Evolutionary conservation across 2,797 vertebrate species (phyloP).

Genomic region (Podargus strigoides): DNA sequence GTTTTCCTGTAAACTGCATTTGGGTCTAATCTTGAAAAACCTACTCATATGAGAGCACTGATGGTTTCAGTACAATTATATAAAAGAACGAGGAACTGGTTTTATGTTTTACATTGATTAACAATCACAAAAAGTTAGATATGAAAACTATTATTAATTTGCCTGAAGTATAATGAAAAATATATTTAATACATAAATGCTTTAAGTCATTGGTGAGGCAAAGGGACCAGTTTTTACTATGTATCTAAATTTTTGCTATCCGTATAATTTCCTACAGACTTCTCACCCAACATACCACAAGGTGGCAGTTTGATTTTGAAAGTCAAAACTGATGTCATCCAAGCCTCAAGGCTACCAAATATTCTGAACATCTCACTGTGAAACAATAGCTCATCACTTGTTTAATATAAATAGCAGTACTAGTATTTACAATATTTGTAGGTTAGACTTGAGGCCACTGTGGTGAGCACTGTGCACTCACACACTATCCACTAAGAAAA

Average conservation of each 20-base stretch:
- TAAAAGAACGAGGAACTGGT: neutral
- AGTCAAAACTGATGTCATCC: neutral
- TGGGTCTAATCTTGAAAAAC: neutral
- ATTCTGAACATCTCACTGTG: neutral
- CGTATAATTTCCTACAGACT: neutral
- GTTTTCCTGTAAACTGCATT: neutral
- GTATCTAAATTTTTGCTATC: neutral
- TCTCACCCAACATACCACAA: neutral
- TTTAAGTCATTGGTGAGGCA: neutral
- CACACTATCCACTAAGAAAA: neutral
- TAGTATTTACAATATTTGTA: neutral
- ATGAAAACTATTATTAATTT: neutral
- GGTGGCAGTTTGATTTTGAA: constrained; percentile 50
- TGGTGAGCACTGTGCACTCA: neutral
- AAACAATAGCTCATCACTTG: neutral
- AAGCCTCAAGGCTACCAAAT: neutral
- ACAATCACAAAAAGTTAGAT: neutral
- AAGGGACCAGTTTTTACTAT: neutral
- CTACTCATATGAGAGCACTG: fast-evolving
- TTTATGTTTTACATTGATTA: neutral
- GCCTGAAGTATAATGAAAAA: neutral
- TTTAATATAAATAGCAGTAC: neutral
- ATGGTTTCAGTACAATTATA: neutral
- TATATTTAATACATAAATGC: neutral
- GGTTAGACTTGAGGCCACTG: neutral